Percentiles rank a stretch among this genome's conserved stretches.
phyloP scores from a whole-genome alignment of 2,888 invertebrate species.

The Stenichneumon culpator region DNA sequence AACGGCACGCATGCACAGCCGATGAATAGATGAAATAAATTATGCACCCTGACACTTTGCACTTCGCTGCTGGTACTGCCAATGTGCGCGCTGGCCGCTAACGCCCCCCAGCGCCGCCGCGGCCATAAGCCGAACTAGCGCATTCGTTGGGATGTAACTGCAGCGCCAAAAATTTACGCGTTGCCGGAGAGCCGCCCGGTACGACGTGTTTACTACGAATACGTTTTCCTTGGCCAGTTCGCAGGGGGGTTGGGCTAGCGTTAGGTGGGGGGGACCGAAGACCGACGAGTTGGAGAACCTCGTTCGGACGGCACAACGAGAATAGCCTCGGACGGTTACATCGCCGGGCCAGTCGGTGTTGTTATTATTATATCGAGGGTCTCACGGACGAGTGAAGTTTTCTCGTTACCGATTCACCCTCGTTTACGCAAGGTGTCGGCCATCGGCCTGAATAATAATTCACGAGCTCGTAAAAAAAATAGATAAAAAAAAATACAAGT shows the following conservation, averaged over 20 bases:
- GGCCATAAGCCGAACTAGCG: background rate
- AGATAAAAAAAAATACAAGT: slow-evolving; percentile 48
- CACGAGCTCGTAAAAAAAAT: slow-evolving; percentile 42
- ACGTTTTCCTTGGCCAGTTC: slow-evolving; percentile 21
- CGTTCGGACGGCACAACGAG: background rate
- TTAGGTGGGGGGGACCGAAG: slow-evolving; percentile 7
- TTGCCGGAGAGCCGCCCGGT: slow-evolving; percentile 49
- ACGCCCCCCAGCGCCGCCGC: background rate
- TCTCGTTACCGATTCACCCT: slow-evolving; percentile 28
- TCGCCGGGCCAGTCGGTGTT: background rate
- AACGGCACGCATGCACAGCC: slow-evolving; percentile 65
- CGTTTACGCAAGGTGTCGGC: slow-evolving; percentile 11
- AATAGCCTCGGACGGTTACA: background rate
- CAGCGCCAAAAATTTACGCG: slow-evolving; percentile 58
- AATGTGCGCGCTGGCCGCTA: background rate
- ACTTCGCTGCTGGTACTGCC: slow-evolving; percentile 63
- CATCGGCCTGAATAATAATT: slow-evolving; percentile 49
- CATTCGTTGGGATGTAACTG: background rate
- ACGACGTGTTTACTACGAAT: slow-evolving; percentile 56
- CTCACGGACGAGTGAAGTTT: background rate
- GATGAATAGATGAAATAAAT: slow-evolving; percentile 77
- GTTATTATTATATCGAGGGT: slow-evolving; percentile 1
- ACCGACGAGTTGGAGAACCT: background rate
- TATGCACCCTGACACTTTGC: slow-evolving; percentile 75
- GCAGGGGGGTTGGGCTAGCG: background rate